These are phyloP conservation scores for Drosophila tani DNA, from an alignment of 1,140 invertebrate genomes.

Conservation along the genomic window DNA sequence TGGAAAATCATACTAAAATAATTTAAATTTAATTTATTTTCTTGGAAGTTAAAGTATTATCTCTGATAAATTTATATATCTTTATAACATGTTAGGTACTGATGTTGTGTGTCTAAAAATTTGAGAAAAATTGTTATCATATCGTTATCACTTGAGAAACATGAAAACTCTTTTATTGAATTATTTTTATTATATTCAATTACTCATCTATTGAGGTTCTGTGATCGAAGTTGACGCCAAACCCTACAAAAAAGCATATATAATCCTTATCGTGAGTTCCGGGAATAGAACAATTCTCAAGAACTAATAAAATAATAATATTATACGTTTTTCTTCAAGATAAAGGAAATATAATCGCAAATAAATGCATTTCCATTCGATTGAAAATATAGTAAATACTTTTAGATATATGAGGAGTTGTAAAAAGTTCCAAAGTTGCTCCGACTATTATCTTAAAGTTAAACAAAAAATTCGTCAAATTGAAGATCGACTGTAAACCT, in stretches of 20 bases:
- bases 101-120: too few relatives aligned
- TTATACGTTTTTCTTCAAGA: not conserved
- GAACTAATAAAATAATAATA: slow-evolving; percentile 12
- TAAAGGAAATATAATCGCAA: not conserved
- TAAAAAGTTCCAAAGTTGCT: too few relatives aligned
- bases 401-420: not conserved
- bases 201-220: slow-evolving; percentile 10
- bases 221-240: not conserved
- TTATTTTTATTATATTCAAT: not conserved
- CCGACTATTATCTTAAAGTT: not conserved
- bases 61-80: too few relatives aligned
- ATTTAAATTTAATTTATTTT: too few relatives aligned
- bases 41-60: too few relatives aligned
- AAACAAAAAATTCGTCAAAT: not conserved
- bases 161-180: too few relatives aligned
- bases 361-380: not conserved
- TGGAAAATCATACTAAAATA: too few relatives aligned
- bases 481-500: slow-evolving; percentile 4
- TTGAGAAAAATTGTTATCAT: too few relatives aligned
- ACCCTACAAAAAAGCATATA: slow-evolving; percentile 1
- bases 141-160: too few relatives aligned
- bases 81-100: too few relatives aligned
- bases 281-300: not conserved
- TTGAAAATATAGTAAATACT: not conserved
- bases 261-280: slow-evolving; percentile 18